Evolutionary conservation across 2,888 invertebrate species (phyloP), one percentile per base, ranked within the genome.

Genomic region (Acleris sparsana): DNA sequence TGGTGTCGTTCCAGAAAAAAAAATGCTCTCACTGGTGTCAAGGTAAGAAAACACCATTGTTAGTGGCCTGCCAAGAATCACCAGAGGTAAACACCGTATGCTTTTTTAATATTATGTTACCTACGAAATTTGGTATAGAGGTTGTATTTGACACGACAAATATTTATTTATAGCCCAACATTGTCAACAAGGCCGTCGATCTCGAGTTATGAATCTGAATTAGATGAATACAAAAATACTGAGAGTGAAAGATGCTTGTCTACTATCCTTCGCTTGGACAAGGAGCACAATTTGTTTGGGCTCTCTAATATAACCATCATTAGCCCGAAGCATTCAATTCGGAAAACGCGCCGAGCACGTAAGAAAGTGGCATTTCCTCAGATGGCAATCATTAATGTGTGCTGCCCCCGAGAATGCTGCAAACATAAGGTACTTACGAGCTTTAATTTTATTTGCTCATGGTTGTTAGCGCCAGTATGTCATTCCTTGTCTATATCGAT

Each of bases 271-370:
- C 82, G 84, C 7, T 68, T 92, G 68, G 92, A 92, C 71, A 86
- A 82, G 71, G 92, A 92, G 70, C 89, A 91, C 70, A 92, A 92
- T 63, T 72, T 92, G 78, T 92, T 92, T 72, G 92, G 92, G 1
- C 69, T 92, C 20, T 90, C 91, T 2, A 87, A 87, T 71, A 85
- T 90, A 65, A 80, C 88, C 46, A 85, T 89, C 52, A 79, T 84
- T 69, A 84, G 83, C 59, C 70, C 83, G 48, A 80, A 74, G 43
- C 71, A 77, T 46, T 83, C 84, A 25, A 83, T 33, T 33, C 9
- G 76, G 70, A 84, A 80, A 65, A 79, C 70, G 51, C 79, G 80
- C 44, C 88, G 85, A 61, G 82, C 86, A 1, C 83, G 85, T 17
- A 80, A 84, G 2, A 84, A 75, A 52, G 79, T 92, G 1, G 87